A percentile compares a stretch with the other conserved stretches of the same genome.
Evolutionary conservation across 92 coral and sea anemone species (phyloP).

Genomic region (Parazoanthus atlanticus): DNA sequence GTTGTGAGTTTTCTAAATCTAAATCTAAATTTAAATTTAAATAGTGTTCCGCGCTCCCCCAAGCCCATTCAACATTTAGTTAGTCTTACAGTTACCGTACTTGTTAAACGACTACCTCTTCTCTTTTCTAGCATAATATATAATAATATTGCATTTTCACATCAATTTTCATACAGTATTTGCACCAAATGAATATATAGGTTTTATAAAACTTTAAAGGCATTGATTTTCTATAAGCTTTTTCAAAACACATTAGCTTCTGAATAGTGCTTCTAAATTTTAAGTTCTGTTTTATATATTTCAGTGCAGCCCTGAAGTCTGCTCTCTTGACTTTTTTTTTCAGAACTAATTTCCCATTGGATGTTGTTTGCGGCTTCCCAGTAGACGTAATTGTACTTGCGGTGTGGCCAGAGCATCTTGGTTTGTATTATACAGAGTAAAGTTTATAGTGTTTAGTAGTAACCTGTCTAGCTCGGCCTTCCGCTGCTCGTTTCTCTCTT

Average conservation of each 20-base stretch:
- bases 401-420: constrained; percentile 66
- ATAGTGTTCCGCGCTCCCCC: background rate
- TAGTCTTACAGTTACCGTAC: background rate
- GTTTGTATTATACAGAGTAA: constrained; percentile 45
- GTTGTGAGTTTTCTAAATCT: background rate
- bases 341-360: constrained; percentile 73
- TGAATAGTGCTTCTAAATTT: too few relatives aligned
- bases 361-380: constrained; percentile 72
- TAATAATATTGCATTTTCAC: too few relatives aligned
- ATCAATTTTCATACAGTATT: background rate
- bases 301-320: too few relatives aligned
- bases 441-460: too few relatives aligned
- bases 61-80: background rate
- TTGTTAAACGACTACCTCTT: too few relatives aligned
- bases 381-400: constrained; percentile 75
- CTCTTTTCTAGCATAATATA: too few relatives aligned
- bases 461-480: too few relatives aligned
- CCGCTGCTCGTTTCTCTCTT: too few relatives aligned
- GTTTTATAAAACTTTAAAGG: background rate
- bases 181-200: background rate
- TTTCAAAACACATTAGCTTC: background rate
- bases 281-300: background rate
- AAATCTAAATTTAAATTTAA: too few relatives aligned
- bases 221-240: background rate
- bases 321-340: background rate